Evolutionary conservation across 2,888 invertebrate genomes (phyloP), one percentile per base, ranked within the genome.

Genomic region (Erebia palarica): DNA sequence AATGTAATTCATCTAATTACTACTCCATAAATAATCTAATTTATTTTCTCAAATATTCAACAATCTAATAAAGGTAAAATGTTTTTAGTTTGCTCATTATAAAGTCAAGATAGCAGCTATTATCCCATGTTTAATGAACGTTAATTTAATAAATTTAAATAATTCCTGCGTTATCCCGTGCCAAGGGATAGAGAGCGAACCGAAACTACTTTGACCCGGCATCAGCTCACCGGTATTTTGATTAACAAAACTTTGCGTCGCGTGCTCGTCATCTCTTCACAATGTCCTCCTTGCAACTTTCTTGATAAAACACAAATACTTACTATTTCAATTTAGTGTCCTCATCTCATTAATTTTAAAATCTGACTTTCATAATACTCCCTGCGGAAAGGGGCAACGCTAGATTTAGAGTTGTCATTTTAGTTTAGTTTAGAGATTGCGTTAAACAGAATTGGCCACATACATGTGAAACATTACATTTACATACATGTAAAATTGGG

Each of bases 171-270:
- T 79, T 73, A 79, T 78, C 79, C 81, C 77, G 78, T 78, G 81
- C 79, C 82, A 79, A 81, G 86, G 85, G 85, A 83, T 82, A 80
- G 77, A 78, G 70, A 82, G 82, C 85, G 84, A 81, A 36, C 36
- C 36, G 36, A 84, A 83, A 88, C 84, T 87, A 88, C 84, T 87
- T 86, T 81, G 81, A 84, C 83, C 74, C 75, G 75, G 75, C 75
- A 75, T 75, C 73, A 71, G 78, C 82, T 80, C 82, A 76, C 79
- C 81, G 81, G 80, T 80, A 80, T 83, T 86, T 85, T 89, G 89
- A 90, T 89, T 90, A 88, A 88, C 88, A 82, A 87, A 91, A 90
- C 84, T 90, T 91, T 86, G 81, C 77, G 83, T 80, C 78, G 78
- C 79, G 72, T 75, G 27, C 59, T 42, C 60, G 49, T 42, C 80